Conservation (phyloP, 30 jellyfish, hydroid and myxozoan species). For the Aurelia aurita region DNA sequence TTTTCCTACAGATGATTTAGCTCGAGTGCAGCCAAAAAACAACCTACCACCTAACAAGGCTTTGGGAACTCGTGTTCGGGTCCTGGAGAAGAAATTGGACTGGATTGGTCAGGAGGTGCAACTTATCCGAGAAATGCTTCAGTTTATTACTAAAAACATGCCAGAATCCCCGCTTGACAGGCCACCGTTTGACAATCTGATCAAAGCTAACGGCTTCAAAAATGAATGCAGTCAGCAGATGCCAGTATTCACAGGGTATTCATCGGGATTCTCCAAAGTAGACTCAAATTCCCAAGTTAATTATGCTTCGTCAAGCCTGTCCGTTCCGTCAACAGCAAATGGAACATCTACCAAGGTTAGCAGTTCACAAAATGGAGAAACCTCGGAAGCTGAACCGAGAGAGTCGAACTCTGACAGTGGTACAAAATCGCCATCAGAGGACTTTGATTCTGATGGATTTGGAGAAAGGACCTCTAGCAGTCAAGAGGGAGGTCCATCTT, state of each 20-base stretch:
- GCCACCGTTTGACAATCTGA: not conserved
- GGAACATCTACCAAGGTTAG: not conserved
- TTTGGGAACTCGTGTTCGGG: constrained; percentile 23
- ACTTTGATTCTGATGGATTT: constrained; percentile 23
- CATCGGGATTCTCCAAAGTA: too few species aligned
- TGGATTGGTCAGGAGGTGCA: constrained; percentile 59
- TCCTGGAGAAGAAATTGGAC: constrained; percentile 42
- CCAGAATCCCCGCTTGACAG: constrained; percentile 2
- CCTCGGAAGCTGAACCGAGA: constrained; percentile 24
- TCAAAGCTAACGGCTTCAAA: not conserved
- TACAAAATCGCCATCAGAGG: constrained; percentile 40
- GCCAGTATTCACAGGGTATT: too few species aligned
- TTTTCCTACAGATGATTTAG: constrained; percentile 28
- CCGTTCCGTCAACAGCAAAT: too few species aligned
- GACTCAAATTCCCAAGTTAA: too few species aligned
- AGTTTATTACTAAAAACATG: constrained; percentile 26
- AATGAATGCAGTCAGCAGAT: too few species aligned
- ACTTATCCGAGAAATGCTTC: constrained; percentile 45
- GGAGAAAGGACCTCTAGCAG: constrained; percentile 26
- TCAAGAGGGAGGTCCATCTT: constrained; percentile 25
- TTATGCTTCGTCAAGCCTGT: too few species aligned
- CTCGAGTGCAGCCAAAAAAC: constrained; percentile 1
- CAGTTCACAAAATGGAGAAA: constrained; percentile 32
- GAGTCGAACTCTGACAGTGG: constrained; percentile 45
- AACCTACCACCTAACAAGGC: constrained; percentile 12